Conservation (phyloP, 1,140 invertebrate genomes). For the Nixonia krombeini region DNA sequence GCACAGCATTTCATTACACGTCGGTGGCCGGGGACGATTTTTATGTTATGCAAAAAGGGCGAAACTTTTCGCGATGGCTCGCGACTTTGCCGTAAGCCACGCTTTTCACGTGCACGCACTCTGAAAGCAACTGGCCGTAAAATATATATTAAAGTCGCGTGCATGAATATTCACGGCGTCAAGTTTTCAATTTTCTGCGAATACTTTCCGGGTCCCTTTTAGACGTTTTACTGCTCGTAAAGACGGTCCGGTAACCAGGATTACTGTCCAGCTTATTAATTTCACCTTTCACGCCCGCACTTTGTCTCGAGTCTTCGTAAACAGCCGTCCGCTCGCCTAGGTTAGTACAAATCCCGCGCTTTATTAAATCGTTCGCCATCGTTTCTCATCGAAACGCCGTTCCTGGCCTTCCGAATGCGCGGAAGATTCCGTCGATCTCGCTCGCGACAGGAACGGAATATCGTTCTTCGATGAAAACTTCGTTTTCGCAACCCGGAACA, state of each 20-base stretch:
- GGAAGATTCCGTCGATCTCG: no score
- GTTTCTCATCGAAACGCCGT: no score
- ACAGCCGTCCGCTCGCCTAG: constrained; percentile 33
- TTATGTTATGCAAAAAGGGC: constrained; percentile 43
- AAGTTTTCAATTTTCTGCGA: constrained; percentile 69
- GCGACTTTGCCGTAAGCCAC: constrained; percentile 47
- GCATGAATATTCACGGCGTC: constrained; percentile 66
- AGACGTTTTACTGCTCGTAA: constrained; percentile 67
- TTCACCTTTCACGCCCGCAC: constrained; percentile 53
- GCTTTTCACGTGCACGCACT: constrained; percentile 51
- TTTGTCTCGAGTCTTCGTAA: constrained; percentile 56
- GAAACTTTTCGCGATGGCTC: constrained; percentile 36
- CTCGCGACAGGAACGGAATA: no score
- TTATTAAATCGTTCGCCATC: constrained; percentile 49
- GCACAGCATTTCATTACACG: constrained; percentile 20
- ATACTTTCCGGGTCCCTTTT: constrained; percentile 64
- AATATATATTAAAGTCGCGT: constrained; percentile 66
- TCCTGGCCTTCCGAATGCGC: no score
- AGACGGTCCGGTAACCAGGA: constrained; percentile 54
- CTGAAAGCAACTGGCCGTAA: constrained; percentile 58
- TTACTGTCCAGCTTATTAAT: constrained; percentile 62
- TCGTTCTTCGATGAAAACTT: no score
- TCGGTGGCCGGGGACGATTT: constrained; percentile 35
- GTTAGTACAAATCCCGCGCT: constrained; percentile 44
- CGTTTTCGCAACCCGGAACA: constrained; percentile 17